Conservation (phyloP, 64 coral and sea anemone species). For the Exaiptasia diaphana region DNA sequence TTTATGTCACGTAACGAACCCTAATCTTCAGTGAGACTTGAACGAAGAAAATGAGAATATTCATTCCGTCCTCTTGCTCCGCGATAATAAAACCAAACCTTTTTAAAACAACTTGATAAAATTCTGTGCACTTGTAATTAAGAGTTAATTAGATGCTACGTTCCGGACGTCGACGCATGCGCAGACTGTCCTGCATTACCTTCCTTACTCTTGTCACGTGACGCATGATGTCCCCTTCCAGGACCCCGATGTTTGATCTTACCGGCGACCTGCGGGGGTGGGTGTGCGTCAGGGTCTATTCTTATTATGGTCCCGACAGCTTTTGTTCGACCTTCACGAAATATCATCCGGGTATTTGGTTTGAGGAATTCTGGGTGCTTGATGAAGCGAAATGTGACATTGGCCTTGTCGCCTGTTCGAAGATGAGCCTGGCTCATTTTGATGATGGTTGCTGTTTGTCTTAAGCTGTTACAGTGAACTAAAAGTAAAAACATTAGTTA, state of each 20-base stretch:
- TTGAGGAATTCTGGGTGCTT: constrained; percentile 94
- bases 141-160: no score
- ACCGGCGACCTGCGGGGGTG: constrained; percentile 60
- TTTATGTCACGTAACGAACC: no score
- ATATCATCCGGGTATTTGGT: constrained; percentile 90
- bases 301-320: constrained; percentile 90
- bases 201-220: background rate
- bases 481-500: constrained; percentile 1
- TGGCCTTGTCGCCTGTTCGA: constrained; percentile 87
- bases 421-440: constrained; percentile 87
- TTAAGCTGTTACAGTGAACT: constrained; percentile 92
- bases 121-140: no score
- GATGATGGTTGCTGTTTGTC: constrained; percentile 93
- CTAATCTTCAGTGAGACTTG: no score
- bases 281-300: constrained; percentile 72
- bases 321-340: constrained; percentile 96
- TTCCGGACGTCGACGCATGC: background rate
- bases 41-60: no score
- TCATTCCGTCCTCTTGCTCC: no score
- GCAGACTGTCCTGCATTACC: background rate
- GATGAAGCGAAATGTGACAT: constrained; percentile 90
- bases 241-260: constrained; percentile 89
- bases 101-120: no score
- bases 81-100: no score
- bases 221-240: constrained; percentile 24